Evolutionary conservation across 1,140 invertebrate species (phyloP), one percentile per base, ranked within the genome.

Genomic region (Polypedilum vanderplanki): DNA sequence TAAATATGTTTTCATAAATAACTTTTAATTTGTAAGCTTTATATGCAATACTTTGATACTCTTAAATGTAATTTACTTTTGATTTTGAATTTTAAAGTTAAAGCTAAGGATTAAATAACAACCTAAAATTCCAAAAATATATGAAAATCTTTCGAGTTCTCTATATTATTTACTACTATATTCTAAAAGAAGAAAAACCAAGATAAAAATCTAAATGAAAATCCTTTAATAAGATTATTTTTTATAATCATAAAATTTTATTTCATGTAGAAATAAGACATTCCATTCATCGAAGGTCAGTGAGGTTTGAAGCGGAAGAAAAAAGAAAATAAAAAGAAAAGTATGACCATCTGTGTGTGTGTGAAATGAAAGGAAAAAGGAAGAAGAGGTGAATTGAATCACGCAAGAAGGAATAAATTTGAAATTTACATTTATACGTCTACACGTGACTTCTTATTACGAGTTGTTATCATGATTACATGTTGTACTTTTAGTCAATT

Each of bases 371-470:
- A 70, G 8, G 65, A 70, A 70, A 22, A 70, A 70, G 18, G 17
- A 18, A 15, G 17, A 67, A 17, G 18, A 70, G 9, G 20, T 70
- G 65, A n/a, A 22, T 70, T 22, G 65, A 18, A 22, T 70, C 65
- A 70, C 65, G 65, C 65, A 22, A 70, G 18, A 70, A 70, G 17
- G 17, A 70, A 67, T 18, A 18, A 67, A 67, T 18, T 18, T 20
- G n/a, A 18, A 67, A 67, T 67, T 18, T 67, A 17, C 65, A 67
- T 67, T 67, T 67, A n/a, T 46, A 57, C 46, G 46, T 57, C 46
- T 57, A 57, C 46, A 57, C 46, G 46, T 57, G 46, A 57, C 46
- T 57, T 57, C 46, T 4, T n/a, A 12, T 57, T 33, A 33, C 24
- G 46, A 57, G 12, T 57, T n/a, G 10, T 57, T 57, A 57, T 57